Evolutionary conservation across 2,888 invertebrate genomes (phyloP).

Genomic region (Hypselothyrea guttata): DNA sequence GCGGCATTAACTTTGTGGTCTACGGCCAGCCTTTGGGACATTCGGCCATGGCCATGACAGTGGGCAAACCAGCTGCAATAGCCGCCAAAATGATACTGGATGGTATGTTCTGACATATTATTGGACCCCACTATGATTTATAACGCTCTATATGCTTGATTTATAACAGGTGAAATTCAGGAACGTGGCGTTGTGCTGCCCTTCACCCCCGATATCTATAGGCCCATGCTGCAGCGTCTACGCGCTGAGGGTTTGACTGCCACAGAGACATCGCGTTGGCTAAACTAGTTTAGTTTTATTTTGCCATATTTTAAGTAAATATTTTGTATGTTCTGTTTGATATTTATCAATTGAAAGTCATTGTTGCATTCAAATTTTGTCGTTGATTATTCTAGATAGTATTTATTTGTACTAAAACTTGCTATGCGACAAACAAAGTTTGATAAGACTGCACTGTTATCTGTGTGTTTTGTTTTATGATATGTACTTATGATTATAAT

Average conservation of each 20-base stretch:
- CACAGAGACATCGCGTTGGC: conserved; percentile 86
- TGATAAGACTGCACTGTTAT: conserved; percentile 50
- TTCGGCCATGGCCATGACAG: conserved; percentile 98
- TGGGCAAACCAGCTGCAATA: conserved; percentile 96
- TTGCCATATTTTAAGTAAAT: background rate
- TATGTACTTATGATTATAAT: conserved; percentile 27
- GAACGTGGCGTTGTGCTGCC: conserved; percentile 96
- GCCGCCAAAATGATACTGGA: conserved; percentile 98
- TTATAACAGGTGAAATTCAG: conserved; percentile 91
- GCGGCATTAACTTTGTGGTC: conserved; percentile 93
- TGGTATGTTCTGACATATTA: conserved; percentile 80
- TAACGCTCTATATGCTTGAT: too few species aligned
- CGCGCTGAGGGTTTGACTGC: conserved; percentile 91
- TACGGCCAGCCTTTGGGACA: conserved; percentile 92
- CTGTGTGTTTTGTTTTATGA: conserved; percentile 23
- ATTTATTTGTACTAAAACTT: conserved; percentile 28
- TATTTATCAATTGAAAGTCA: too few species aligned
- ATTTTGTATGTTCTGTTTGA: background rate
- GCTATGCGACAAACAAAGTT: conserved; percentile 11
- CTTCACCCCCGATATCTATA: conserved; percentile 95
- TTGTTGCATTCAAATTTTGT: conserved; percentile 8
- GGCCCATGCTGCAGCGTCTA: conserved; percentile 94
- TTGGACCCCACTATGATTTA: background rate
- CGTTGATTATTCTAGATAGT: background rate
- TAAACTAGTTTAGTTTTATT: conserved; percentile 50